phyloP scores from a whole-genome alignment of 2,113 vertebrate genomes.

The Channa argus region DNA sequence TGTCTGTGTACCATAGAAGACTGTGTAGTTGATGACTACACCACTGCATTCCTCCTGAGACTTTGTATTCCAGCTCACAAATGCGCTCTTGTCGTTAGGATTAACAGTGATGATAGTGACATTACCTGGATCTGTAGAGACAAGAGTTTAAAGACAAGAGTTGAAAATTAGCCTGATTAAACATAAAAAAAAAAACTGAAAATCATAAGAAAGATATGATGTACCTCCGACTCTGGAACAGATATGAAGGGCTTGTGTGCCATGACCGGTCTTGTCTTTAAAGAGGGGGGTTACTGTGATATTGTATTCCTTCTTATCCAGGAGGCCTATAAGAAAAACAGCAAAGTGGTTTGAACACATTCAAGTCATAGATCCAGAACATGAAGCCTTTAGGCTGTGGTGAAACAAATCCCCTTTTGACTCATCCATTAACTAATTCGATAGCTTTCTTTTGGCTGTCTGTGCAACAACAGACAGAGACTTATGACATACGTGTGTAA shows the following conservation, averaged over 20 bases:
- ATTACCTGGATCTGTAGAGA: conserved; percentile 47
- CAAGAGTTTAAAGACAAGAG: fast-evolving
- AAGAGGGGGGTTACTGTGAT: conserved; percentile 75
- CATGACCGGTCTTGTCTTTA: conserved; percentile 48
- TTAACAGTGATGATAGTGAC: conserved; percentile 15
- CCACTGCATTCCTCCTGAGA: conserved; percentile 52
- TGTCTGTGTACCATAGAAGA: conserved; percentile 31
- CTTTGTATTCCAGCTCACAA: conserved; percentile 50
- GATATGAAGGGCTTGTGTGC: conserved; percentile 31
- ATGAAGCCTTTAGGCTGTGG: no score
- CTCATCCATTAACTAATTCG: no score
- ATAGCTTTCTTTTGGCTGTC: no score
- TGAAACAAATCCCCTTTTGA: no score
- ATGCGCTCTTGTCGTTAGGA: conserved; percentile 24
- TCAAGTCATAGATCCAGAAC: neutral
- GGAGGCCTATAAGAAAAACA: conserved; percentile 58
- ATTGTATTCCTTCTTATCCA: conserved; percentile 53
- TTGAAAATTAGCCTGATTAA: neutral
- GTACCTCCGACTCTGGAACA: conserved; percentile 68
- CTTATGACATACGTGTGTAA: no score
- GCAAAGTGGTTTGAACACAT: neutral
- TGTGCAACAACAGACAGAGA: no score
- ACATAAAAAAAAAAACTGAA: neutral
- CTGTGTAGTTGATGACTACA: conserved; percentile 29
- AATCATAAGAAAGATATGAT: neutral